Conservation (phyloP, 2,113 vertebrate genomes). For the Otus sunia region DNA sequence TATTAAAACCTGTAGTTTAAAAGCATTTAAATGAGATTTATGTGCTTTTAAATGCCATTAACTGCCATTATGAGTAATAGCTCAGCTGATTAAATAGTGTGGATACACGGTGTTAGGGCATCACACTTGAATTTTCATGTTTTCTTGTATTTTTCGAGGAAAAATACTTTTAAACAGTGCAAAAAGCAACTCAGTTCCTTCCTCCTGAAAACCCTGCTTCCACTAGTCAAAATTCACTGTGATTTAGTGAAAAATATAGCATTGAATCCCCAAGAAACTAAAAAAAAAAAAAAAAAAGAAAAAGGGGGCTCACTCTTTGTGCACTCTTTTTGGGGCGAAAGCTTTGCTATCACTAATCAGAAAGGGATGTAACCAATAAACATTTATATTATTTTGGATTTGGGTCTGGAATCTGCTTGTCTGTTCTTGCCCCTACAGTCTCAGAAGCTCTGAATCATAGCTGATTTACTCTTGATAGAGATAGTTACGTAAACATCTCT, state of each 20-base stretch:
- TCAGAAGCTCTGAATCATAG: neutral
- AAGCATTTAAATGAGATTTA: neutral
- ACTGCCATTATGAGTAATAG: constrained; percentile 10
- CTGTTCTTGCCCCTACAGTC: neutral
- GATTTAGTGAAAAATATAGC: neutral
- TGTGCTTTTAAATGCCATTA: neutral
- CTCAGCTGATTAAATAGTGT: neutral
- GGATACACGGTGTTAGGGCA: neutral
- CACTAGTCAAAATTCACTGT: neutral
- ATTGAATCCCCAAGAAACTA: neutral
- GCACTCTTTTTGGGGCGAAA: neutral
- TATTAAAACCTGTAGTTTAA: neutral
- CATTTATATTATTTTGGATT: neutral
- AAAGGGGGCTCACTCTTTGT: neutral
- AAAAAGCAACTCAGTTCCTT: neutral
- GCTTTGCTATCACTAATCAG: neutral
- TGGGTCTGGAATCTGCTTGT: neutral
- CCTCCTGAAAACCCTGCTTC: neutral
- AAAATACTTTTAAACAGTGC: neutral
- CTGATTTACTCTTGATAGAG: neutral
- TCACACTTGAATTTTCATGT: neutral
- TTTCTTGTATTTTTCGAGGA: neutral
- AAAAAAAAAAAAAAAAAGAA: neutral
- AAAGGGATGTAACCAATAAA: neutral
- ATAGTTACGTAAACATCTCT: neutral